Evolutionary conservation across 2,113 vertebrate species (phyloP).

Genomic region (Scalopus aquaticus): DNA sequence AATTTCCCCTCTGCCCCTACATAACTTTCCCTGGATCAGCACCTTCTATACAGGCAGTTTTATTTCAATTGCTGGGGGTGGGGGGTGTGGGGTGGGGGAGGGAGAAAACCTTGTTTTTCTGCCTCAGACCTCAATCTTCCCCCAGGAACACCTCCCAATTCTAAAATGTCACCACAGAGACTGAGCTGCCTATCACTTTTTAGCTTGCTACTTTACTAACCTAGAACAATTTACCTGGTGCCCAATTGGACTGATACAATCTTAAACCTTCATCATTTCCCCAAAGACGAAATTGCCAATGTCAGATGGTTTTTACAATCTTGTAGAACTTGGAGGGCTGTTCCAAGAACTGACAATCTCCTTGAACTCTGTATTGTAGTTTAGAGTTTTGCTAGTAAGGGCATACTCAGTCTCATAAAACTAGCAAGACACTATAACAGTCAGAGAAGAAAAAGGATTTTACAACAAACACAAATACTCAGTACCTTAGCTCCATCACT

Average conservation of each 20-base stretch:
- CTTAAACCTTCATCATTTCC: neutral
- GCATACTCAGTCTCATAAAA: neutral
- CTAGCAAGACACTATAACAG: neutral
- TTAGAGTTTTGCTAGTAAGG: neutral
- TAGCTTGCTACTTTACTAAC: neutral
- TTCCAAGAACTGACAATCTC: neutral
- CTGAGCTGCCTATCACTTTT: neutral
- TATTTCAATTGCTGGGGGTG: neutral
- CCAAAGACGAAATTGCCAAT: neutral
- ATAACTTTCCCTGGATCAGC: neutral
- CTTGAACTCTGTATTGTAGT: neutral
- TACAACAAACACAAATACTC: neutral
- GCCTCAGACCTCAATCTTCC: neutral
- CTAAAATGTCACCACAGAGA: neutral
- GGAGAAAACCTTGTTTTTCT: neutral
- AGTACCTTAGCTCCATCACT: neutral
- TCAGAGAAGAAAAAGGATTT: neutral
- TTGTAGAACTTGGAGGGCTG: neutral
- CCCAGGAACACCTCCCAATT: neutral
- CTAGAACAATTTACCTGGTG: neutral
- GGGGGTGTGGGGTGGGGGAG: neutral
- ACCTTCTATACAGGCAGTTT: neutral
- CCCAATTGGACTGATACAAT: neutral
- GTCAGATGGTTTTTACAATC: neutral
- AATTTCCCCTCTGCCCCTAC: neutral